A percentile compares a stretch with the other conserved stretches of the same genome.
phyloP scores from a whole-genome alignment of 2,113 vertebrate species.

The Crypturellus undulatus region DNA sequence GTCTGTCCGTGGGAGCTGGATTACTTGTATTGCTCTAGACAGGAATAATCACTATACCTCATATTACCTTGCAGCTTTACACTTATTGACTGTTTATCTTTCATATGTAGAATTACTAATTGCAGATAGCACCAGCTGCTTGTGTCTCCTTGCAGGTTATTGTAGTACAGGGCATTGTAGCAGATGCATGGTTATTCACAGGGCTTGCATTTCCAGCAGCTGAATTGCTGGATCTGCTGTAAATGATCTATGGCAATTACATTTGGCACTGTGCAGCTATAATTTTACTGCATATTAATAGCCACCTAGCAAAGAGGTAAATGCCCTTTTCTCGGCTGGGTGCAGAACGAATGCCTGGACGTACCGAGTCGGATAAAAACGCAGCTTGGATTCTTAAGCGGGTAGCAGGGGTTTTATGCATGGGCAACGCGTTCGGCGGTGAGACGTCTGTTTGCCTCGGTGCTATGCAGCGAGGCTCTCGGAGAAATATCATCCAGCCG shows the following conservation, averaged over 20 bases:
- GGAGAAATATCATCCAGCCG: not conserved
- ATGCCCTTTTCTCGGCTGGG: slow-evolving; percentile 66
- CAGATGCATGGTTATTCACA: slow-evolving; percentile 52
- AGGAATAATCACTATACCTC: not conserved
- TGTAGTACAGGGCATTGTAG: slow-evolving; percentile 45
- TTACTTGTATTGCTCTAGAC: not conserved
- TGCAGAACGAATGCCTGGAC: slow-evolving; percentile 20
- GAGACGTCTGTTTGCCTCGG: not conserved
- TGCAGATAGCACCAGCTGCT: not conserved
- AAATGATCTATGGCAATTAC: slow-evolving; percentile 72
- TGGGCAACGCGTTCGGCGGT: not conserved
- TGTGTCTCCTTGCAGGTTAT: slow-evolving; percentile 59
- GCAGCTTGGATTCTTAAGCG: not conserved
- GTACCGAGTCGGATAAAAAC: not conserved
- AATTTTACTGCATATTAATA: slow-evolving; percentile 80
- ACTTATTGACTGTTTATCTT: slow-evolving; percentile 54
- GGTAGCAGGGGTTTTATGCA: not conserved
- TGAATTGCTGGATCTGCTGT: slow-evolving; percentile 67
- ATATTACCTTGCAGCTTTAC: not conserved
- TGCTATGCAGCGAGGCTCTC: not conserved
- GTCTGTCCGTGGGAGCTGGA: slow-evolving; percentile 8
- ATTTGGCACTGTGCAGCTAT: slow-evolving; percentile 60
- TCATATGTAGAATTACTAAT: slow-evolving; percentile 50
- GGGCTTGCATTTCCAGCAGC: slow-evolving; percentile 58
- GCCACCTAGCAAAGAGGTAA: slow-evolving; percentile 70